Base-by-base conservation (phyloP, 2,113 vertebrate genomes). In the Mastomys natalensis region DNA sequence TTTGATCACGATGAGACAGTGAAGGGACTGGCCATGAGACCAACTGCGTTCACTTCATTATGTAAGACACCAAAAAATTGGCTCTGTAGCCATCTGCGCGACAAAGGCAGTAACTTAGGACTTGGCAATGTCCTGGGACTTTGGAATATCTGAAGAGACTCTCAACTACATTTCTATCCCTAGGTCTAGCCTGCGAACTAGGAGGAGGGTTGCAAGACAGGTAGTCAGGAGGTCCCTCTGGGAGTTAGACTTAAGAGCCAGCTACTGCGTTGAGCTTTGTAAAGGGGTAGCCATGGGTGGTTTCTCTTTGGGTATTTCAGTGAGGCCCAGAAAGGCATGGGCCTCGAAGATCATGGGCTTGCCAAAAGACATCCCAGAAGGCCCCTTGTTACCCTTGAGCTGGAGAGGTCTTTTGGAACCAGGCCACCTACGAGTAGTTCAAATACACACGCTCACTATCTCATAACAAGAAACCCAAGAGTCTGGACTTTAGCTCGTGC, bases 21-120 rank as follows among this genome's bases (percentile, higher is more conserved):
- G n/a, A 40, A 55, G n/a, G 6, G 70, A 66, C 37, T 22, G 43
- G 16, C 7, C 17, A 51, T 55, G 73, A 87, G 15, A 92, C 34
- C 37, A 16, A 1, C 26, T 62, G 13, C 3, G 3, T 3, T 66
- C 51, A 60, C 68, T 72, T 43, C 19, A 3, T 78, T 55, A 64
- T 51, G 22, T 55, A 37, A 87, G 62, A 64, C 53, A 15, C 21
- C 43, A 48, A 74, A 26, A 58, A 55, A 97, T 97, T 73, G 78
- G 94, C 84, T 93, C 90, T 53, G 37, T 74, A 81, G 76, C 95
- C 81, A 15, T 68, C 93, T 62, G n/a, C 43, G 55, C 43, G 58
- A 16, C n/a, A 43, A 84, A 43, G 81, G n/a, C 80, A 84, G 26
- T 40, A 81, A 40, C 37, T n/a, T 81, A 24, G 2, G 53, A 55